Evolutionary conservation across 2,888 invertebrate species (phyloP).

Genomic region (Chrysolina oricalcia): DNA sequence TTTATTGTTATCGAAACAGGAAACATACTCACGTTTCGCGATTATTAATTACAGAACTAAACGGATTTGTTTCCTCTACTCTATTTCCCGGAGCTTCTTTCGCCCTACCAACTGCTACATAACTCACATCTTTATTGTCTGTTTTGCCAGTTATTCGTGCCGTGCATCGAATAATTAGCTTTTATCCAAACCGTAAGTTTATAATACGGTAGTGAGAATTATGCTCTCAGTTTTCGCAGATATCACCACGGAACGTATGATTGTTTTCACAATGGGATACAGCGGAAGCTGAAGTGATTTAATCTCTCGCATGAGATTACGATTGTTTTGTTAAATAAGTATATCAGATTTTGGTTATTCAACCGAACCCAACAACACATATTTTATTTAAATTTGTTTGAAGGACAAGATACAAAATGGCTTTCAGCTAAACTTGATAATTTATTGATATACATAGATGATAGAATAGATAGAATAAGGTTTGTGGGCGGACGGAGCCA

Average conservation of each 20-base stretch:
- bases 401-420: no score
- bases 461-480: no score
- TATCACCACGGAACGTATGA: not conserved
- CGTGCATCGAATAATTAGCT: slow-evolving; percentile 51
- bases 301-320: not conserved
- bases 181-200: slow-evolving; percentile 48
- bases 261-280: not conserved
- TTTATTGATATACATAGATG: no score
- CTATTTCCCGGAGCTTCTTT: slow-evolving; percentile 44
- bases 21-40: slow-evolving; percentile 57
- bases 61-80: slow-evolving; percentile 53
- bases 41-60: slow-evolving; percentile 59
- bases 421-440: no score
- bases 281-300: not conserved
- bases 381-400: no score
- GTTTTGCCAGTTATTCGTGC: slow-evolving; percentile 51
- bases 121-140: slow-evolving; percentile 52
- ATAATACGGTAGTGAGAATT: slow-evolving; percentile 40
- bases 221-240: slow-evolving; percentile 30
- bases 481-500: no score
- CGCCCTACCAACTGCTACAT: slow-evolving; percentile 44
- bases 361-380: no score
- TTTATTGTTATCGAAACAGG: slow-evolving; percentile 61
- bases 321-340: not conserved
- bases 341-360: no score